Percentiles rank a stretch among this genome's conserved stretches.
Conservation (phyloP, 2,797 vertebrate genomes). For the Muscicapa comitata region DNA sequence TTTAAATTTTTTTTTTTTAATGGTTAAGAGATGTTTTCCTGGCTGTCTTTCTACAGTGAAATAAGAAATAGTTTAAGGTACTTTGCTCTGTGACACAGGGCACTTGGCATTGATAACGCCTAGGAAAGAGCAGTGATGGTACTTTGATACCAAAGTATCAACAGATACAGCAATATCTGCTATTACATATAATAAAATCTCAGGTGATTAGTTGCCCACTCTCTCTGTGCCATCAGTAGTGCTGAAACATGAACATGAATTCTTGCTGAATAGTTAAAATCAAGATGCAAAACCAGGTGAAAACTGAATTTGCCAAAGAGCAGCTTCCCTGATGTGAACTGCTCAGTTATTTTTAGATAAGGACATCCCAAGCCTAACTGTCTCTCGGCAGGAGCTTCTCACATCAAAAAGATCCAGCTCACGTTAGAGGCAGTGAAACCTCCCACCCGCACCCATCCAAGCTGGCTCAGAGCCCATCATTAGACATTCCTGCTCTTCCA, state of each 20-base stretch:
- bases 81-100: background rate
- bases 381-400: constrained; percentile 21
- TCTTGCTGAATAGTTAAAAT: background rate
- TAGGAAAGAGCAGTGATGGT: background rate
- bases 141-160: background rate
- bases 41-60: background rate
- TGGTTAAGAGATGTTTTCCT: background rate
- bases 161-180: background rate
- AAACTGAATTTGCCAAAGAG: background rate
- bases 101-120: background rate
- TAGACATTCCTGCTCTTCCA: constrained; percentile 9
- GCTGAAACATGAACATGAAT: background rate
- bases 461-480: background rate
- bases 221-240: background rate
- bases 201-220: background rate
- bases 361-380: background rate
- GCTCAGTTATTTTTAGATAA: constrained; percentile 15
- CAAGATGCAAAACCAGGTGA: background rate
- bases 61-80: background rate
- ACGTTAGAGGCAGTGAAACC: constrained; percentile 25
- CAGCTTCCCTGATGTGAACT: constrained; percentile 11
- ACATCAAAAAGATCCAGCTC: background rate
- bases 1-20: background rate
- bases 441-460: background rate
- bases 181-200: background rate